phyloP scores from a whole-genome alignment of 2,797 vertebrate species.

The Lepilemur ruficaudatus region DNA sequence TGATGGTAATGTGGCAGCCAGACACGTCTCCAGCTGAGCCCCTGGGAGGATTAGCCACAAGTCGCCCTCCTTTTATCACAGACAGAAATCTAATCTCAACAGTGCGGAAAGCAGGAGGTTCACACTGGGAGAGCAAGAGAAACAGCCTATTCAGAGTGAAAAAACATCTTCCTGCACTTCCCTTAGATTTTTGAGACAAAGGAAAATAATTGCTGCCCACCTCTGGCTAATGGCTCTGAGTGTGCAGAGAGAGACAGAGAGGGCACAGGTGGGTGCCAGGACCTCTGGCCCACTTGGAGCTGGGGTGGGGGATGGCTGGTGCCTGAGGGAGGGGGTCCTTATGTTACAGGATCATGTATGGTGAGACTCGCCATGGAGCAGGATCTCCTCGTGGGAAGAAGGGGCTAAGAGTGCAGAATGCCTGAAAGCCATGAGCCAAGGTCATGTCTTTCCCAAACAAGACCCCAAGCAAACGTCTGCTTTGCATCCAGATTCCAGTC shows the following conservation, averaged over 20 bases:
- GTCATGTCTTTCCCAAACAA: not conserved
- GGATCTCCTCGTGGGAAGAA: not conserved
- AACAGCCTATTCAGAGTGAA: not conserved
- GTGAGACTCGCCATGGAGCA: not conserved
- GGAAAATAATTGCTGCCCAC: not conserved
- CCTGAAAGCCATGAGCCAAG: not conserved
- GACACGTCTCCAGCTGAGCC: not conserved
- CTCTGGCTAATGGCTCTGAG: not conserved
- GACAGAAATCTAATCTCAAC: slow-evolving; percentile 20
- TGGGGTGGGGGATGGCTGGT: not conserved
- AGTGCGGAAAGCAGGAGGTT: not conserved
- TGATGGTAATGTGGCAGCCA: not conserved
- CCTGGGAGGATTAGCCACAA: not conserved
- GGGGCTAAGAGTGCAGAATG: not conserved
- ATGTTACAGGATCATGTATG: not conserved
- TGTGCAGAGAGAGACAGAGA: not conserved
- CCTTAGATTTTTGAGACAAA: not conserved
- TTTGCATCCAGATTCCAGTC: not conserved
- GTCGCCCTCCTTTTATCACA: not conserved
- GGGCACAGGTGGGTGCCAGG: no score
- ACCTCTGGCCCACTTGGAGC: not conserved
- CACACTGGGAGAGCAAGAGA: not conserved
- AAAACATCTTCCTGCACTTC: not conserved
- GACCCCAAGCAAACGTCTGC: not conserved
- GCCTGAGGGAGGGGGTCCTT: not conserved